A percentile compares a stretch with the other conserved stretches of the same genome.
These are phyloP conservation scores for Lasioglossum villosulum DNA, from an alignment of 2,888 invertebrate genomes.

Conservation along the genomic window DNA sequence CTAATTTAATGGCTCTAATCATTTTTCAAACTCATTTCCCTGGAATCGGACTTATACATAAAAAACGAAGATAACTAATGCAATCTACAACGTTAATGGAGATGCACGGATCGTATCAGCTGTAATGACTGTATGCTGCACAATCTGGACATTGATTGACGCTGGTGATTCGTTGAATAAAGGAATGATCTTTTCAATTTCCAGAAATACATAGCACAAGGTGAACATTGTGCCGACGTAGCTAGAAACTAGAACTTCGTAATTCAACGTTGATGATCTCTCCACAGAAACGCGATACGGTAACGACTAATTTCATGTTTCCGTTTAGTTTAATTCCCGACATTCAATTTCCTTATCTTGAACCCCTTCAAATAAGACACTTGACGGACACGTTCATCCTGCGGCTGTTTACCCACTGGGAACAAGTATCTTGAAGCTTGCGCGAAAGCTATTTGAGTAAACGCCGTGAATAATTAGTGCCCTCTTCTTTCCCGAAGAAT, in stretches of 20 bases:
- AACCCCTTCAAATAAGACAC: background rate
- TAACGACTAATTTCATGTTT: slow-evolving; percentile 13
- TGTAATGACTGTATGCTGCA: background rate
- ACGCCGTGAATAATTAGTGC: background rate
- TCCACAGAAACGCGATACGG: background rate
- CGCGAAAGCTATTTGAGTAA: background rate
- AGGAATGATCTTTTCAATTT: background rate
- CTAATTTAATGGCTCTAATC: background rate
- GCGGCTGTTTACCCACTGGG: background rate
- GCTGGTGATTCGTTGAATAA: background rate
- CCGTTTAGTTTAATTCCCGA: background rate
- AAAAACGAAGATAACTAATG: background rate
- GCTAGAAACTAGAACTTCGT: background rate
- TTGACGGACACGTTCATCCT: slow-evolving; percentile 1
- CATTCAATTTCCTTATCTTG: slow-evolving; percentile 6
- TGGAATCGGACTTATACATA: background rate
- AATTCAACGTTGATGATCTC: background rate
- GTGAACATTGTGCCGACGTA: background rate
- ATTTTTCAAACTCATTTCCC: background rate
- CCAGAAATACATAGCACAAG: background rate
- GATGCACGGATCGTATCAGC: background rate
- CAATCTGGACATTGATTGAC: background rate
- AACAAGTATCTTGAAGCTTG: background rate
- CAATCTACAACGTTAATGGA: background rate
- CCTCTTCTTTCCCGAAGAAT: background rate